A percentile compares a stretch with the other conserved stretches of the same genome.
These are phyloP conservation scores for Epizoanthus illoricatus DNA, from an alignment of 92 coral and sea anemone species.

Conservation along the genomic window DNA sequence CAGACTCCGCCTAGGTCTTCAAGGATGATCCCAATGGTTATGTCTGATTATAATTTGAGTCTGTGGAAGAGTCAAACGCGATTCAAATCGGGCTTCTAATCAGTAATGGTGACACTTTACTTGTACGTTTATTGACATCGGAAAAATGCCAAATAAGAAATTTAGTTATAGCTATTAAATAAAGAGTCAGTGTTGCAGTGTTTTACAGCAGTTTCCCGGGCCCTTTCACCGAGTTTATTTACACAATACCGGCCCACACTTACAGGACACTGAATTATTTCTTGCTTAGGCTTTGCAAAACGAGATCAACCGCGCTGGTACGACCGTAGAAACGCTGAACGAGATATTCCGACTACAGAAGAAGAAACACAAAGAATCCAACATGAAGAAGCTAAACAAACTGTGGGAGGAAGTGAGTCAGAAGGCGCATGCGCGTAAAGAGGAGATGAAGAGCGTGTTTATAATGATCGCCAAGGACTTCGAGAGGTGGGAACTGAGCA, in stretches of 20 bases:
- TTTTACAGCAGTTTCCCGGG: no score
- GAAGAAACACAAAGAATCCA: conserved; percentile 93
- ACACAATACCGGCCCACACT: background rate
- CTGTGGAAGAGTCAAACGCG: no score
- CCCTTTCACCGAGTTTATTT: background rate
- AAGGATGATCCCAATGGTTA: no score
- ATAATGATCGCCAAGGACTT: conserved; percentile 87
- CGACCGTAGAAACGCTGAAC: conserved; percentile 91
- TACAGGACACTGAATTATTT: background rate
- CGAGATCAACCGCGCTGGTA: conserved; percentile 90
- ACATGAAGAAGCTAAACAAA: conserved; percentile 87
- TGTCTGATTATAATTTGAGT: no score
- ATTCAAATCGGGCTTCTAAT: no score
- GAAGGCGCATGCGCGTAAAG: conserved; percentile 67
- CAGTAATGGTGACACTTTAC: no score
- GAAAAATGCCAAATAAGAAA: background rate
- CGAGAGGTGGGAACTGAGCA: conserved; percentile 86
- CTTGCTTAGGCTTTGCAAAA: conserved; percentile 69
- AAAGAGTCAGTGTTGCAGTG: no score
- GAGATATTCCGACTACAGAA: conserved; percentile 88
- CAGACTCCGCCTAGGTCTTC: no score
- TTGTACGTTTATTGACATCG: no score
- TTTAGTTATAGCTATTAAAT: no score
- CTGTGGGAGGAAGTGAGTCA: conserved; percentile 86
- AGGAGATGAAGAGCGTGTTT: conserved; percentile 91